Conservation (phyloP, 2,888 invertebrate genomes). For the Macaria notata region DNA sequence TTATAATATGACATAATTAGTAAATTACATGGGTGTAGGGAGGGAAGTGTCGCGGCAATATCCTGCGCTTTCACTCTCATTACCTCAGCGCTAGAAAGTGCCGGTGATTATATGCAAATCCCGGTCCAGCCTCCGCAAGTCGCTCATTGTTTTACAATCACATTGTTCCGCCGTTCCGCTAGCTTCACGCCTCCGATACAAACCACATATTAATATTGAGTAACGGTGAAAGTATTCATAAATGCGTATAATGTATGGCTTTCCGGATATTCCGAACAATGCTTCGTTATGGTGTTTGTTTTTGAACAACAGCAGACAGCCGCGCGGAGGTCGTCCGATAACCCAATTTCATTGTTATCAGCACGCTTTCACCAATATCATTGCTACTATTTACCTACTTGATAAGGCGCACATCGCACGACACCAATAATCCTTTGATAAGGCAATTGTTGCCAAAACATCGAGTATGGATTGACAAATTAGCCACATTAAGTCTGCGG, state of each 20-base stretch:
- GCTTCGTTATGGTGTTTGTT: conserved; percentile 9
- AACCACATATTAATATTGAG: conserved; percentile 25
- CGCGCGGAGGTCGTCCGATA: conserved; percentile 31
- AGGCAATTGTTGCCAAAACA: conserved; percentile 8
- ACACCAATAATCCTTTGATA: conserved; percentile 21
- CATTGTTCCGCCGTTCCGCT: conserved; percentile 50
- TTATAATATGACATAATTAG: too few species aligned
- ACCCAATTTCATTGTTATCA: conserved; percentile 30
- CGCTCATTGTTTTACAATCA: conserved; percentile 43
- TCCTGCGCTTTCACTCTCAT: conserved; percentile 66
- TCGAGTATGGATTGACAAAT: neutral
- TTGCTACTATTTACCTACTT: conserved; percentile 12
- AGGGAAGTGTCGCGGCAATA: conserved; percentile 19
- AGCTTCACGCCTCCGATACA: conserved; percentile 22
- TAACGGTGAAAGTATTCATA: conserved; percentile 31
- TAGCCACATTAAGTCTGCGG: neutral
- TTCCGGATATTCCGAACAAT: conserved; percentile 17
- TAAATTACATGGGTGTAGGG: neutral
- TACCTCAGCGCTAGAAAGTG: conserved; percentile 63
- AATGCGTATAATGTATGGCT: conserved; percentile 12
- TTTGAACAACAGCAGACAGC: neutral
- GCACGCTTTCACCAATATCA: conserved; percentile 25
- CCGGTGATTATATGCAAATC: conserved; percentile 67
- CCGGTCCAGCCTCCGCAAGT: conserved; percentile 43
- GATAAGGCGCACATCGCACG: conserved; percentile 22